Conservation (phyloP, 2,113 vertebrate species). For the Chlamydotis undulata region DNA sequence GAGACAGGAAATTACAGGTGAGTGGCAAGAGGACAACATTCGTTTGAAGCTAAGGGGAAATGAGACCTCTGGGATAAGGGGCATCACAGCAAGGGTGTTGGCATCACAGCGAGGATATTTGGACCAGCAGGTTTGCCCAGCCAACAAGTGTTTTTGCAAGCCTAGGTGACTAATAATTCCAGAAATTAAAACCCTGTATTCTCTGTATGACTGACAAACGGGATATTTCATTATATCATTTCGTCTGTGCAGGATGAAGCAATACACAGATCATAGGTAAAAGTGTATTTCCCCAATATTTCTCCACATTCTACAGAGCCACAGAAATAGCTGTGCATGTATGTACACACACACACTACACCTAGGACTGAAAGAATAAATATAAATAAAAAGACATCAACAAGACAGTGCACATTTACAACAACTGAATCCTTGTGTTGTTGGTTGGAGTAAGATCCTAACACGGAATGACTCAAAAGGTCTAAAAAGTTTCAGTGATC, state of each 20-base stretch:
- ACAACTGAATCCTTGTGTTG: not conserved
- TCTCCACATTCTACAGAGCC: not conserved
- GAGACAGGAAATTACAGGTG: not conserved
- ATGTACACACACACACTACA: not conserved
- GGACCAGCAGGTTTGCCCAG: not conserved
- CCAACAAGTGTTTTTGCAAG: not conserved
- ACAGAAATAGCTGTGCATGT: not conserved
- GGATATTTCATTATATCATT: not conserved
- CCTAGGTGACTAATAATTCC: not conserved
- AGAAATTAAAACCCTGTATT: not conserved
- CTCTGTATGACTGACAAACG: not conserved
- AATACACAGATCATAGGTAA: not conserved
- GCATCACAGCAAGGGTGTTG: not conserved
- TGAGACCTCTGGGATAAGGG: not conserved
- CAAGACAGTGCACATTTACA: not conserved
- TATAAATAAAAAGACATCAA: not conserved
- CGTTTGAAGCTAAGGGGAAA: not conserved
- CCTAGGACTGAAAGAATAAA: not conserved
- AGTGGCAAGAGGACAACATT: not conserved
- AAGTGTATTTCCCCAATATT: not conserved
- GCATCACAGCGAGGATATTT: not conserved
- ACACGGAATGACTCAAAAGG: not conserved
- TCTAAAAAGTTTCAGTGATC: not conserved
- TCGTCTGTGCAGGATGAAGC: not conserved
- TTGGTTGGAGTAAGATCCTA: not conserved